Percentiles rank a stretch among this genome's conserved stretches.
Conservation (phyloP, 53 echinoderm and acorn worm genomes). For the Glandiceps talaboti region DNA sequence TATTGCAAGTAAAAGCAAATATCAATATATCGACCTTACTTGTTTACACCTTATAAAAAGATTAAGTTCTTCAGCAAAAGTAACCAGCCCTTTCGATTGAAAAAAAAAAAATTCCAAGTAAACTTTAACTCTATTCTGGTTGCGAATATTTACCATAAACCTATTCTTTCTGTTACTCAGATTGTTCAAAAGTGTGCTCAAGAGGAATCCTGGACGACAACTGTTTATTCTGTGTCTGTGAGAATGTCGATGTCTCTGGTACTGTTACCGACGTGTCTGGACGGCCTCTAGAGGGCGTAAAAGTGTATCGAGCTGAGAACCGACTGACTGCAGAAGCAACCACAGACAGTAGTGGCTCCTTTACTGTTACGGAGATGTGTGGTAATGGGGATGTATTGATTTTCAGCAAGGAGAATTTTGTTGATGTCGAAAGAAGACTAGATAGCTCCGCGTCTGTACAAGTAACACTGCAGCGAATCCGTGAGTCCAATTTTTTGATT, state of each 20-base stretch:
- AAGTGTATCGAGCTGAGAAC: background rate
- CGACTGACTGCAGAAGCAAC: background rate
- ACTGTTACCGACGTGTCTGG: background rate
- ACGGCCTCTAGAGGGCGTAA: background rate
- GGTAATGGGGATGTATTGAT: background rate
- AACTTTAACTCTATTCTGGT: too few species aligned
- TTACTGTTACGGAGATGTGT: background rate
- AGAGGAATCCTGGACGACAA: background rate
- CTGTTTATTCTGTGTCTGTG: background rate
- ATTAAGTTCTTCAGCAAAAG: too few species aligned
- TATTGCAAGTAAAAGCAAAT: too few species aligned
- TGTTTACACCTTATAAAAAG: too few species aligned
- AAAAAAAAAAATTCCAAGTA: too few species aligned
- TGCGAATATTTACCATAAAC: too few species aligned
- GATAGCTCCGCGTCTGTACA: background rate
- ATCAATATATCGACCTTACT: too few species aligned
- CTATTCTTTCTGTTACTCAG: too few species aligned
- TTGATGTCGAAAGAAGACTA: too few species aligned
- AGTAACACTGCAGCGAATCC: background rate
- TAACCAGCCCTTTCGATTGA: too few species aligned
- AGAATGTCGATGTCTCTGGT: background rate
- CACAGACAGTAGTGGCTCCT: background rate
- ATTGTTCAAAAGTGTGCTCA: background rate
- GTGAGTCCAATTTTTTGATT: background rate
- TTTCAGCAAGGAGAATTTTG: background rate